Evolutionary conservation across 2,888 invertebrate species (phyloP).

Genomic region (Acanthosepion lycidas): DNA sequence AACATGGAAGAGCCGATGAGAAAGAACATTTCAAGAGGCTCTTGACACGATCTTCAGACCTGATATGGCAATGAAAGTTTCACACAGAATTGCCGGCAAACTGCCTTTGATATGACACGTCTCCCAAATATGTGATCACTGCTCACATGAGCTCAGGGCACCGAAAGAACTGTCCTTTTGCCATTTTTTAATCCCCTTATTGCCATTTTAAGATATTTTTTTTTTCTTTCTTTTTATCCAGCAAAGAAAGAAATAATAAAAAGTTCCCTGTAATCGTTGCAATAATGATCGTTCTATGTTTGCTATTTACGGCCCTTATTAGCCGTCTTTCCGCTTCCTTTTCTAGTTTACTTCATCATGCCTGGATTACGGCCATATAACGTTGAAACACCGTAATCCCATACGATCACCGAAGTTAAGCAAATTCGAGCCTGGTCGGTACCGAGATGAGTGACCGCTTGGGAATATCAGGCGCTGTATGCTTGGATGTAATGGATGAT

Average conservation of each 20-base stretch:
- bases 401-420: no score
- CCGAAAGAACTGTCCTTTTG: not conserved
- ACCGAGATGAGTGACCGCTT: no score
- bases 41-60: not conserved
- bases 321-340: no score
- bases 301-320: not conserved
- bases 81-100: not conserved
- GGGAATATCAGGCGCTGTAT: no score
- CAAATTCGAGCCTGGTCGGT: no score
- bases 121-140: not conserved
- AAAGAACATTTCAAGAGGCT: not conserved
- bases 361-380: no score
- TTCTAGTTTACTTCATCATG: no score
- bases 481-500: no score
- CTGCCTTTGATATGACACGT: constrained; percentile 21
- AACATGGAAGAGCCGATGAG: not conserved
- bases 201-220: not conserved
- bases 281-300: not conserved
- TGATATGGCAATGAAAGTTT: not conserved
- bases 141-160: not conserved
- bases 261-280: not conserved
- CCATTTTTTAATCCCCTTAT: not conserved
- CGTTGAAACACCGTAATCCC: no score
- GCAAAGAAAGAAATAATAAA: not conserved
- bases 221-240: not conserved